Evolutionary conservation across 1,140 invertebrate genomes (phyloP), one percentile per base, ranked within the genome.

Genomic region (Ridgeia piscesae): DNA sequence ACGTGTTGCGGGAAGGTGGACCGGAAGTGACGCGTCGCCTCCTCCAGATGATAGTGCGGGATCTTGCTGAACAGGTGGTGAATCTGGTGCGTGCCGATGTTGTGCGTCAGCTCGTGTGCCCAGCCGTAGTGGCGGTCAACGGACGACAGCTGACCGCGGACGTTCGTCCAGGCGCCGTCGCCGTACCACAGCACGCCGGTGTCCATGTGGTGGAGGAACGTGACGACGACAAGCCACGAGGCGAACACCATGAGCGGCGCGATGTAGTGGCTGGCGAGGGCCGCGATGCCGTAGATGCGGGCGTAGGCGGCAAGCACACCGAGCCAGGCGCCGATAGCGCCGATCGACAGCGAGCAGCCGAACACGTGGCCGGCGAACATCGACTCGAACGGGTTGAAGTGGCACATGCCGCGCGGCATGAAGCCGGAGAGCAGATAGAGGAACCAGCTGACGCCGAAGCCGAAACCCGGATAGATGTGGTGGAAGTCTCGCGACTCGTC

Each of bases 31-130:
- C 33, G 91, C 8, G 95, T 95, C 2, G 95, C 95, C 88, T 95
- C 94, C 35, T 94, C 92, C 90, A 95, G 93, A 92, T 95, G 93
- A 92, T 95, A 95, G 92, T 95, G 95, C 9, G 95, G 95, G 48
- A 95, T 94, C 90, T 94, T 94, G 27, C 94, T 95, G 94, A 96
- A 95, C 93, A 95, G 93, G 92, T 96, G 95, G 92, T 95, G 95
- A 33, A 94, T 94, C 31, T 96, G 95, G 93, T 95, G 95, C 31
- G 93, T 94, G 58, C 93, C 93, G 35, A 95, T 95, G 92, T 95
- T 94, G 92, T 95, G 95, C 92, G 95, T 94, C 8, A 94, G 92
- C 35, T 94, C 94, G 89, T 95, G 95, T 89, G 94, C 95, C 89
- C 94, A 94, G 6, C 95, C 95, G 91, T 96, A 96, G 34, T 93